Base-by-base conservation (phyloP, 2,113 vertebrate genomes). In the Maccullochella peelii region DNA sequence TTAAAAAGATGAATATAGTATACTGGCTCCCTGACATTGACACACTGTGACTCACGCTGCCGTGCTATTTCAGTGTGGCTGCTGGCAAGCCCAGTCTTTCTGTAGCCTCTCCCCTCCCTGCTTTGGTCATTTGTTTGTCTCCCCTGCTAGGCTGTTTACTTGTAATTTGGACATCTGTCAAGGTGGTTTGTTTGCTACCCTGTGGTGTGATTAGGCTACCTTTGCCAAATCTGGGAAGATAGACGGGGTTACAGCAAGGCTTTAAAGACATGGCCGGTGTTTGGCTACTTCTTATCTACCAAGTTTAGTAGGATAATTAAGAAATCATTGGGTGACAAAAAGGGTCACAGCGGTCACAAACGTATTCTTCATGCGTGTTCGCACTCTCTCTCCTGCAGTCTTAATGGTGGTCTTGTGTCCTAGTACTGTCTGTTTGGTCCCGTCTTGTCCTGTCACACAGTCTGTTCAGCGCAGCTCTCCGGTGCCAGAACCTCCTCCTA, bases 81-180 rank as follows among this genome's bases (percentile, higher is more conserved):
- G 86, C 82, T 89, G 81, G 86, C 89, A 69, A 86, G 67, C 79
- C 61, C 49, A n/a, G 66, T 54, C 62, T 76, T n/a, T 72, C 77
- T 58, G 42, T 33, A 66, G 73, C 77, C 77, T 82, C 87, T 82
- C 80, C 62, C 52, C 44, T 80, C 57, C 75, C 54, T 63, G 57
- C 54, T 70, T 75, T 55, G 74, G 83, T 86, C 88, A 92, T 94
- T 94, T 92, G 88, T 93, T 93, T 90, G 76, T 82, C 79, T 84
- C 85, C 76, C 73, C 65, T 80, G 86, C 87, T 58, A 47, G 68
- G 80, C 80, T 93, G 90, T 94, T 92, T 94, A 89, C 92, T 89
- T 91, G 88, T 93, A 87, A 92, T 92, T 91, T 94, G 93, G 94
- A 93, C 89, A 93, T 94, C 92, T 93, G 93, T 94, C 93, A 93